These are phyloP conservation scores for Zosterops borbonicus DNA, from an alignment of 2,113 vertebrate genomes.

Conservation along the genomic window DNA sequence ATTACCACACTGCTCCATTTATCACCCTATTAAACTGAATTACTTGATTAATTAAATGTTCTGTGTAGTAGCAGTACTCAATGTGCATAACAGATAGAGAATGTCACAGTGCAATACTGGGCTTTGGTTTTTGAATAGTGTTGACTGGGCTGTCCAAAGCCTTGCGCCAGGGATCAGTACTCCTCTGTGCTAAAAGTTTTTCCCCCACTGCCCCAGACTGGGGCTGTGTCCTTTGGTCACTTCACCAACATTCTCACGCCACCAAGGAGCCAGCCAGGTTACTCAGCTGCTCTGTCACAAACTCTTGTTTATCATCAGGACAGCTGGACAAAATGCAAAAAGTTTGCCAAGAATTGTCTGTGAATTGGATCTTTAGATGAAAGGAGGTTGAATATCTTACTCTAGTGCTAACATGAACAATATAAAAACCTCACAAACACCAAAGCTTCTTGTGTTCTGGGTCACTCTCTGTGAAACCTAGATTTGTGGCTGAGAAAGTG, in stretches of 20 bases:
- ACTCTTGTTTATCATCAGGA: background rate
- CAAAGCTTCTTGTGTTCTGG: background rate
- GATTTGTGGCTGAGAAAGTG: background rate
- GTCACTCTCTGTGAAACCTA: background rate
- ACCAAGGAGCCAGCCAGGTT: background rate
- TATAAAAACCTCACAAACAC: background rate
- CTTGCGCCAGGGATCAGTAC: background rate
- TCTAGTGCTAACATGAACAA: background rate
- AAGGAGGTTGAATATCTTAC: background rate
- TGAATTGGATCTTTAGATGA: background rate
- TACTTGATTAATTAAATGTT: background rate
- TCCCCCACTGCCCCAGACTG: fast-evolving
- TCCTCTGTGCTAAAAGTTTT: background rate
- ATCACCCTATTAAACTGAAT: background rate
- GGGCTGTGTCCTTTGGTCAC: background rate
- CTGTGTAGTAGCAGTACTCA: fast-evolving
- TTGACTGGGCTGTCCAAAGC: background rate
- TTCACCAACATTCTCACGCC: fast-evolving
- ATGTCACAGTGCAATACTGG: fast-evolving
- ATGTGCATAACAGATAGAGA: background rate
- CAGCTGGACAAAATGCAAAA: background rate
- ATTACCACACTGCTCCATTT: background rate
- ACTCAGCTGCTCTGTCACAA: background rate
- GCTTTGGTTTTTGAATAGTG: background rate
- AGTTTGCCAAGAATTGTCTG: background rate